Evolutionary conservation across 2,113 vertebrate genomes (phyloP), one percentile per base, ranked within the genome.

Genomic region (Corythoichthys haematopterus): DNA sequence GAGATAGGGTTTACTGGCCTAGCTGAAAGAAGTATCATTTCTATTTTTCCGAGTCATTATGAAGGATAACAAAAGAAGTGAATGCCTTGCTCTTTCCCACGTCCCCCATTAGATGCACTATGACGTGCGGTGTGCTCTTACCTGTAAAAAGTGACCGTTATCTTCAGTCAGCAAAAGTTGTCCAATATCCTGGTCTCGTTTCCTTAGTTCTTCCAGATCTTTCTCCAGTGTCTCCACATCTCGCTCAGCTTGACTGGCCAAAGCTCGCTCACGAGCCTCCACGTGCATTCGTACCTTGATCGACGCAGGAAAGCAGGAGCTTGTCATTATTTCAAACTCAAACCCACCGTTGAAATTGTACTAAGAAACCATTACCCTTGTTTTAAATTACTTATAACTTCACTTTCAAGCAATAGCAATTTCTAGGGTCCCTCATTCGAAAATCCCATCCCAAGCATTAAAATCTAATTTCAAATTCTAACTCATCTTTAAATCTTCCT

Each of bases 181-280:
- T 6, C 38, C 20, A 56, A 91, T 88, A 66, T 87, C 85, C 52
- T 71, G n/a, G 2, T 91, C 82, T 66, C 83, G 79, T 70, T 55
- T 79, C 80, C 78, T 80, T 64, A 91, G 83, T 53, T 88, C 84
- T 48, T 85, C 76, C 72, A 91, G 74, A 35, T 91, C 87, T 35
- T 66, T 81, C 72, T 85, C 75, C 74, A 90, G 76, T 63, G 60
- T 46, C 74, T 86, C 83, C 0, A 81, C 8, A 57, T 89, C 85
- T 1, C 61, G 70, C n/a, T 88, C 71, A 0, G 77, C 82, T 56
- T 85, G 63, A 11, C 76, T 72, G 5, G 85, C 74, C 64, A 77
- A 75, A 12, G 78, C 70, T 1, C 77, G 79, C 80, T 86, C 83
- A 70, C 79, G 85, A 0, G 74, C 76, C 65, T 89, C 84, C 48